phyloP scores from a whole-genome alignment of 2,888 invertebrate genomes.

The Allygus modestus region DNA sequence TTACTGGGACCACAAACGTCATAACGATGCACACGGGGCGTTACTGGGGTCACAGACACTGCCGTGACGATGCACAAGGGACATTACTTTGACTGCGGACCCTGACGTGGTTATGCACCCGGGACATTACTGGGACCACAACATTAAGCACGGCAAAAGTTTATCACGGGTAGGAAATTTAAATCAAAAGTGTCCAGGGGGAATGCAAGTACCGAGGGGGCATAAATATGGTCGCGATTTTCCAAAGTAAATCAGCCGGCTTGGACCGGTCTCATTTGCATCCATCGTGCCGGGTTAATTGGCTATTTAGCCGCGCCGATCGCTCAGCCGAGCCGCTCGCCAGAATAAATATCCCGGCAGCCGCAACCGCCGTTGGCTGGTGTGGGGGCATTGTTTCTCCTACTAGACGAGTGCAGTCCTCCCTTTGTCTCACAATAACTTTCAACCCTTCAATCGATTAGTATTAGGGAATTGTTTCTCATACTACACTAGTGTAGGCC shows the following conservation, averaged over 20 bases:
- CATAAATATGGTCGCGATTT: slow-evolving; percentile 49
- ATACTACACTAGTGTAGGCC: too few species aligned
- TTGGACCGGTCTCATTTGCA: slow-evolving; percentile 59
- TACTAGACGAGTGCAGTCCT: not conserved
- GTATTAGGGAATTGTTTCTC: too few species aligned
- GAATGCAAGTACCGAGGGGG: slow-evolving; percentile 34
- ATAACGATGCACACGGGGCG: too few species aligned
- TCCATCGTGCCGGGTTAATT: slow-evolving; percentile 53
- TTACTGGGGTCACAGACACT: too few species aligned
- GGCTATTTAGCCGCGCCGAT: slow-evolving; percentile 55
- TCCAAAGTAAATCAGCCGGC: slow-evolving; percentile 53
- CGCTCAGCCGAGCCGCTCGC: slow-evolving; percentile 10
- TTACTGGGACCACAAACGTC: too few species aligned
- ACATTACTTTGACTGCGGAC: too few species aligned
- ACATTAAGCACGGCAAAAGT: slow-evolving; percentile 22
- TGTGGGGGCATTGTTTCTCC: not conserved
- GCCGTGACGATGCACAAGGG: too few species aligned
- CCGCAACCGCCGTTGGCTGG: slow-evolving; percentile 6
- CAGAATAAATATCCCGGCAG: slow-evolving; percentile 30
- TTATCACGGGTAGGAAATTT: slow-evolving; percentile 39
- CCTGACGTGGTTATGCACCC: too few species aligned
- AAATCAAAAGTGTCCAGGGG: slow-evolving; percentile 47
- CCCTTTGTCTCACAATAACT: too few species aligned
- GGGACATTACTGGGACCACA: not conserved
- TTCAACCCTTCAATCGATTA: too few species aligned